Base-by-base conservation (phyloP, 2,888 invertebrate species). In the Pemphredon lugubris region DNA sequence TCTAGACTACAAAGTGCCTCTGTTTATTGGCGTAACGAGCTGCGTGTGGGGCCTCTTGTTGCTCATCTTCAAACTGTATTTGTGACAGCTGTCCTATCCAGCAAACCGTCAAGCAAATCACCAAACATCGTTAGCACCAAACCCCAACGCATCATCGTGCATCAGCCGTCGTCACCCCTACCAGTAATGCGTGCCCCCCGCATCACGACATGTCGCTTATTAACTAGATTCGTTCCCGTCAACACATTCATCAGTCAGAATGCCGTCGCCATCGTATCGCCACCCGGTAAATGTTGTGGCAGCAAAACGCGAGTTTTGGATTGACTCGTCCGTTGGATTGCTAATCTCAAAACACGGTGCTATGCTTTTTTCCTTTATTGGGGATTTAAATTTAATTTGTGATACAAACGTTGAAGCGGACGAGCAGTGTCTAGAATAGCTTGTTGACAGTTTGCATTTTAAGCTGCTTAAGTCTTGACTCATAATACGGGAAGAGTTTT, bases 11-110 rank as follows among this genome's bases (percentile, higher is more conserved):
- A 89, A 89, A 89, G 89, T 96, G 92, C 96, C 96, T 87, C 92
- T 96, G 91, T 94, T 96, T 93, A 94, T 96, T 92, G 96, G 96
- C 91, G 94, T 96, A 90, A 96, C 96, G 89, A 96, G 96, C 90
- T 96, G 96, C 92, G 92, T 96, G 91, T 96, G 96, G 95, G 96
- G 96, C 90, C 92, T 94, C 90, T 92, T 94, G 90, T 92, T 94
- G 90, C 93, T 94, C 91, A 92, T 94, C 91, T 92, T 94, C 91
- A 93, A 93, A 91, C 92, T 93, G 90, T 93, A 93, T 92, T 92
- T 92, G 91, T 92, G 91, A 92, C 91, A 90, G 90, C 89, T 88
- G 87, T 87, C 86, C 87, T 84, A 84, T 83, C 84, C 77, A 84
- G 83, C 83, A 85, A 83, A 77, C 81, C 84, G 78, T 83, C 87